Conservation (phyloP, 2,113 vertebrate genomes). For the Pelobates fuscus region DNA sequence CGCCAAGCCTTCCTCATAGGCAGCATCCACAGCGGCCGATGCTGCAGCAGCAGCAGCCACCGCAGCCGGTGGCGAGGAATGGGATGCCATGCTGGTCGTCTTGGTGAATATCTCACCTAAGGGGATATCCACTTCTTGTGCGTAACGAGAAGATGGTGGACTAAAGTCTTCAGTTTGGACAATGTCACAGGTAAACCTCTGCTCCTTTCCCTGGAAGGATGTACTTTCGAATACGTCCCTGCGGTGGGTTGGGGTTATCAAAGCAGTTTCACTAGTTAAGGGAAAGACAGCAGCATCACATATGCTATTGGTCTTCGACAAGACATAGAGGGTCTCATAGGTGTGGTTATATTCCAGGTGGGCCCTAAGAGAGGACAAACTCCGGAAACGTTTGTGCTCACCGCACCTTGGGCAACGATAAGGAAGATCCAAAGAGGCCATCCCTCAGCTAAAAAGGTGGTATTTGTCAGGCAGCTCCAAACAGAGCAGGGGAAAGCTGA, state of each 20-base stretch:
- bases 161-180: conserved; percentile 75
- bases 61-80: conserved; percentile 69
- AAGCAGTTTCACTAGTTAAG: conserved; percentile 80
- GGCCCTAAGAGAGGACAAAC: conserved; percentile 91
- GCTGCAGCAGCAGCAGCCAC: conserved; percentile 82
- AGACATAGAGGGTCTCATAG: conserved; percentile 96
- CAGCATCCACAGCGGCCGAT: conserved; percentile 80
- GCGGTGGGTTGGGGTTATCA: conserved; percentile 71
- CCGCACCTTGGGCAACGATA: conserved; percentile 98
- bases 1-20: conserved; percentile 93
- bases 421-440: conserved; percentile 97
- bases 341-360: conserved; percentile 99
- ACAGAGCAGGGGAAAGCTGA: neutral
- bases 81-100: conserved; percentile 75
- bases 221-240: conserved; percentile 87
- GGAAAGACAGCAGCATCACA: conserved; percentile 88
- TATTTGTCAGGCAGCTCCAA: conserved; percentile 57
- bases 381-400: conserved; percentile 98
- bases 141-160: conserved; percentile 77
- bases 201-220: conserved; percentile 87
- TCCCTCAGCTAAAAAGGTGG: conserved; percentile 72
- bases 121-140: conserved; percentile 94
- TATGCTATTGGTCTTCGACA: conserved; percentile 96
- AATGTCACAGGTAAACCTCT: conserved; percentile 74
- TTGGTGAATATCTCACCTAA: conserved; percentile 87